Evolutionary conservation across 2,797 vertebrate genomes (phyloP), one percentile per base, ranked within the genome.

Genomic region (Lerista edwardsae): DNA sequence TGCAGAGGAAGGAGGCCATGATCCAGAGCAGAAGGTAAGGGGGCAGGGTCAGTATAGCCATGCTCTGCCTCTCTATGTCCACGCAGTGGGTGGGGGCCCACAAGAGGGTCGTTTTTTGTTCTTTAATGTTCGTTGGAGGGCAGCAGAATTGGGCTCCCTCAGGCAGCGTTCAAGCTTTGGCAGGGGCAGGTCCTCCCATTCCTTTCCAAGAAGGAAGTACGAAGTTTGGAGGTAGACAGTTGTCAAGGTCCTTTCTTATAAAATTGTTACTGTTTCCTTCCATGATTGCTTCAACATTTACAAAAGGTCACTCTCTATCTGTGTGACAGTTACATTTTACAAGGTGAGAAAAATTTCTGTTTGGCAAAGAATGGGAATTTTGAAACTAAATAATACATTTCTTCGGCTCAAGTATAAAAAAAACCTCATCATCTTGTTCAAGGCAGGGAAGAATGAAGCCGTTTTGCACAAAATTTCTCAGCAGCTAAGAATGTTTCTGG

Each of bases 401-500:
- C 47, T 39, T 23, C 23, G 72, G 44, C 59, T 31, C 17, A 6
- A 31, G 27, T 85, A 12, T n/a, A n/a, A 44, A 44, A 27, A 75
- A 67, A 79, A 51, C 31, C 34, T 61, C 21, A 34, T 31, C n/a
- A 79, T 80, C 11, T 36, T 61, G 29, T 76, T 71, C 27, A 71
- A 86, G 57, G 47, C 0, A 0, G 0, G 0, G 78, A 79, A 84
- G 91, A 84, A 6, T 85, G 84, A 86, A 17, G 7, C 23, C 34
- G 41, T 91, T 88, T 90, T 82, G 75, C 82, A 21, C 23, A 71
- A 87, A 84, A 39, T 75, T 76, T 62, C 5, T 88, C 86, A 83
- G 41, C 10, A 65, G 65, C 71, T 86, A 27, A 88, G 80, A 68
- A 72, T 88, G 41, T 78, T 79, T 79, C 64, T 7, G 64, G 39